phyloP scores from a whole-genome alignment of 2,797 vertebrate genomes.

The Chrysocyon brachyurus region DNA sequence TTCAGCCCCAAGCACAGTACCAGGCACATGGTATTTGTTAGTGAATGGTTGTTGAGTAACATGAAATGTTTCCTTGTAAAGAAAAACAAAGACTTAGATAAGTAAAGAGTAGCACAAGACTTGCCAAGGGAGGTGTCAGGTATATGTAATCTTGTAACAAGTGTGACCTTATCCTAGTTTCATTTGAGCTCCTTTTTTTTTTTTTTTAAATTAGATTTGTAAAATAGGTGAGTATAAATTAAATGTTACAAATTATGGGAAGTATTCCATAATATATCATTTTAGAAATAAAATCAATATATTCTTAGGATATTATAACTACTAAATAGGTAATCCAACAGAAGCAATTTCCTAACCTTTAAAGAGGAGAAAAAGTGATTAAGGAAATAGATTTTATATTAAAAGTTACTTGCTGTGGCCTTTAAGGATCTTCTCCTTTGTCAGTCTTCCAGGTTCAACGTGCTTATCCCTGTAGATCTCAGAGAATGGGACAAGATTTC shows the following conservation, averaged over 20 bases:
- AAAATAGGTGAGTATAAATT: conserved; percentile 65
- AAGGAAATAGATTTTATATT: conserved; percentile 81
- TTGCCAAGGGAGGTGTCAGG: background rate
- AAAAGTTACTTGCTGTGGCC: conserved; percentile 52
- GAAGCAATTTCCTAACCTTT: conserved; percentile 83
- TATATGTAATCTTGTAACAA: background rate
- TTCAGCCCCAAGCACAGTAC: background rate
- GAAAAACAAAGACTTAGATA: background rate
- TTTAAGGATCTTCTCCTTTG: conserved; percentile 63
- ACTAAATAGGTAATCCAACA: conserved; percentile 81
- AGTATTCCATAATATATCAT: conserved; percentile 75
- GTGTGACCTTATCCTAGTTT: conserved; percentile 43
- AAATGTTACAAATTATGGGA: conserved; percentile 69
- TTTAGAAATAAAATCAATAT: conserved; percentile 83
- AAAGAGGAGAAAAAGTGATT: conserved; percentile 77
- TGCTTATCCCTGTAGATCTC: background rate
- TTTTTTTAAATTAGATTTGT: background rate
- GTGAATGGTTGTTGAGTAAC: conserved; percentile 2
- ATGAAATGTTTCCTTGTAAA: background rate
- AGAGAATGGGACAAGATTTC: conserved; percentile 56
- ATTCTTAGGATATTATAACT: conserved; percentile 79
- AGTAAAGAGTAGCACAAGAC: background rate
- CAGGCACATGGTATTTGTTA: background rate
- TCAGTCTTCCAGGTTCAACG: conserved; percentile 27
- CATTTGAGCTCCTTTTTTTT: conserved; percentile 30